These are phyloP conservation scores for Chydorus sphaericus DNA, from an alignment of 2,888 invertebrate genomes.

Conservation along the genomic window DNA sequence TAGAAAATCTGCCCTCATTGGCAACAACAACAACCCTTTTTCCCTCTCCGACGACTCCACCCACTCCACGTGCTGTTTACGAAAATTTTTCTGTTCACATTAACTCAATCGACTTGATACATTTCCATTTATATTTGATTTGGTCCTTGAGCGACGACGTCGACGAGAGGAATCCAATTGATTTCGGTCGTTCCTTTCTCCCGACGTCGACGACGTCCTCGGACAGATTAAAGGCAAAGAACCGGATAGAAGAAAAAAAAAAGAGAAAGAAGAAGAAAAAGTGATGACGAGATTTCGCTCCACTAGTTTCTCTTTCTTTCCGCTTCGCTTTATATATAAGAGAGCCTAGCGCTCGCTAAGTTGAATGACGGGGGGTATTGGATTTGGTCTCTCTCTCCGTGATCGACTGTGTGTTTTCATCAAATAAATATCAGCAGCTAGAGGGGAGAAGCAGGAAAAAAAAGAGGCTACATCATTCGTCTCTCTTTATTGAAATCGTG, in stretches of 20 bases:
- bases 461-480: no score
- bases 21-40: no score
- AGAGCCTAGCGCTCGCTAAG: no score
- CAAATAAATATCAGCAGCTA: no score
- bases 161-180: conserved; percentile 8
- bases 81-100: not conserved
- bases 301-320: not conserved
- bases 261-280: not conserved
- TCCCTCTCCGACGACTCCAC: not conserved
- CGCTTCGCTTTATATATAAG: not conserved
- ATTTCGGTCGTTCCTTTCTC: no score
- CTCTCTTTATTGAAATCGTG: no score
- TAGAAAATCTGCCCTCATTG: no score
- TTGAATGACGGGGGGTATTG: no score
- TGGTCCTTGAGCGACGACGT: not conserved
- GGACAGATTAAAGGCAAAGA: not conserved
- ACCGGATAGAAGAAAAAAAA: not conserved
- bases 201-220: conserved; percentile 1
- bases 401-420: not conserved
- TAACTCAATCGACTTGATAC: not conserved
- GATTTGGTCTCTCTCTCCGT: not conserved
- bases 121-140: conserved; percentile 8
- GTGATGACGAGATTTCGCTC: conserved; percentile 8
- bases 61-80: not conserved
- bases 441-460: no score